These are phyloP conservation scores for Pipistrellus pipistrellus DNA, from an alignment of 2,797 vertebrate species.

Conservation along the genomic window DNA sequence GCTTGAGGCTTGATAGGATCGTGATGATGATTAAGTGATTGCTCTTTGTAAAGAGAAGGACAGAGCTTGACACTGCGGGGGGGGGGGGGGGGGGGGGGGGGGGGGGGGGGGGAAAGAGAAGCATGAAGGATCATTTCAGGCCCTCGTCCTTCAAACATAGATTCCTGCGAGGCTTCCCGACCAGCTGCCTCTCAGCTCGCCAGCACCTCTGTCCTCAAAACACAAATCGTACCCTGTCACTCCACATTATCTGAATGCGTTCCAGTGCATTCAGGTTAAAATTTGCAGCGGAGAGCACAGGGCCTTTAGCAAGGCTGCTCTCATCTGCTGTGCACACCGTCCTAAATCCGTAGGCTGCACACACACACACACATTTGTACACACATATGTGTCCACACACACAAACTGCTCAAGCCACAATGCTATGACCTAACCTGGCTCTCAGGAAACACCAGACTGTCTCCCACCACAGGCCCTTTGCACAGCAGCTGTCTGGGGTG, in stretches of 20 bases:
- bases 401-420: neutral
- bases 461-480: neutral
- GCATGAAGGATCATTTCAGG: neutral
- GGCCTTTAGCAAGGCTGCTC: neutral
- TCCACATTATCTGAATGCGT: neutral
- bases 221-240: neutral
- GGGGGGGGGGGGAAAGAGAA: fast-evolving
- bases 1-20: neutral
- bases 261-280: neutral
- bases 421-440: neutral
- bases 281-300: neutral
- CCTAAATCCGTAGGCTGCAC: too few species aligned
- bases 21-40: neutral
- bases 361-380: too few species aligned
- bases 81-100: too few species aligned
- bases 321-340: neutral
- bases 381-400: too few species aligned
- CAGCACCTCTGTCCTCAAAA: neutral
- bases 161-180: neutral
- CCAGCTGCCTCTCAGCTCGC: neutral
- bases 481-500: fast-evolving
- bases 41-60: neutral
- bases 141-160: neutral
- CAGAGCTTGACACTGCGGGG: neutral
- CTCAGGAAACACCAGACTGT: neutral